Evolutionary conservation across 2,113 vertebrate genomes (phyloP).

Genomic region (Cebidichthys violaceus): DNA sequence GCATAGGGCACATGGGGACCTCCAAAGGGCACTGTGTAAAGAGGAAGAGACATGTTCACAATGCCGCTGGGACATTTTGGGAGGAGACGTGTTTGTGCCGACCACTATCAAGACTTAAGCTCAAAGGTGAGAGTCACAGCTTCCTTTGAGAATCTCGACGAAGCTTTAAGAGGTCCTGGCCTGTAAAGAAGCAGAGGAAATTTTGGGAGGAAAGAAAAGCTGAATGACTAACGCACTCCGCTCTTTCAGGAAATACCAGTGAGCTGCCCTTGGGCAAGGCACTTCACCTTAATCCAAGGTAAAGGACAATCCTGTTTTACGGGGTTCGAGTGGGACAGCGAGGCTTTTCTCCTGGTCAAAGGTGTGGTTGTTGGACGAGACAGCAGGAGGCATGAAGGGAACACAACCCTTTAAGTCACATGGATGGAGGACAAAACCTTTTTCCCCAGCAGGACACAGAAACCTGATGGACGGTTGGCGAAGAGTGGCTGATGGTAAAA

Average conservation of each 20-base stretch:
- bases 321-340: constrained; percentile 31
- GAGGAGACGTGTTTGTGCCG: background rate
- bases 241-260: constrained; percentile 30
- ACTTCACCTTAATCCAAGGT: constrained; percentile 50
- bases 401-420: background rate
- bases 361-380: constrained; percentile 7
- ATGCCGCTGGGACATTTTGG: constrained; percentile 20
- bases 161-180: constrained; percentile 29
- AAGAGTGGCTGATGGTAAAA: background rate
- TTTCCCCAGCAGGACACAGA: constrained; percentile 7
- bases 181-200: constrained; percentile 24
- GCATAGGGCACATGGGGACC: constrained; percentile 49
- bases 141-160: constrained; percentile 12
- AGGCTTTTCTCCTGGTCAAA: constrained; percentile 28
- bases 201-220: constrained; percentile 14
- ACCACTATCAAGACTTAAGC: constrained; percentile 21
- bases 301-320: constrained; percentile 27
- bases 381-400: background rate
- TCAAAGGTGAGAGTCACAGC: constrained; percentile 20
- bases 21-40: constrained; percentile 48
- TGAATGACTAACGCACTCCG: constrained; percentile 44
- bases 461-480: constrained; percentile 2
- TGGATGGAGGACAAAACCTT: background rate
- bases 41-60: constrained; percentile 14
- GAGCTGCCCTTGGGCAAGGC: constrained; percentile 43